Conservation (phyloP, 2,113 vertebrate genomes). For the Urocynchramus pylzowi region DNA sequence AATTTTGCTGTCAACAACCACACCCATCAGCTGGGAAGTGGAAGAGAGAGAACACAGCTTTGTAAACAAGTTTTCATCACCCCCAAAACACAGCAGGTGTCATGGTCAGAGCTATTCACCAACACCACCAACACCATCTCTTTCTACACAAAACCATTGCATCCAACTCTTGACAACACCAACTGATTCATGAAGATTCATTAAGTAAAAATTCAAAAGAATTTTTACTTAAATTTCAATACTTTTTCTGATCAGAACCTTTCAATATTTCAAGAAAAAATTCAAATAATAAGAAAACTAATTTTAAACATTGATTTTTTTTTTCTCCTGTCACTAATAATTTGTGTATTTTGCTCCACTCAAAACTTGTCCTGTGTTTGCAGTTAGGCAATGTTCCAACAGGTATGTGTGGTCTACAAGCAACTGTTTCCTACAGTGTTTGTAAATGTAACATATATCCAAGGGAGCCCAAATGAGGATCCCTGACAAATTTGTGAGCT, state of each 20-base stretch:
- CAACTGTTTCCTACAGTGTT: not conserved
- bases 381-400: not conserved
- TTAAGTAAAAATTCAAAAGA: too few species aligned
- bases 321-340: not conserved
- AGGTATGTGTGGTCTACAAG: not conserved
- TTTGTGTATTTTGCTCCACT: not conserved
- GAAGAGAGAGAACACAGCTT: not conserved
- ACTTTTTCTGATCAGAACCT: not conserved
- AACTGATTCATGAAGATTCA: fast-evolving
- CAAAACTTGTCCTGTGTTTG: not conserved
- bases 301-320: not conserved
- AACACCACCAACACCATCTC: too few species aligned
- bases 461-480: not conserved
- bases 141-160: not conserved
- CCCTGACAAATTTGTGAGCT: not conserved
- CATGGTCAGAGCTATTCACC: not conserved
- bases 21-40: not conserved
- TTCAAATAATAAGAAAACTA: not conserved
- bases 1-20: not conserved
- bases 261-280: not conserved
- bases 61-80: not conserved
- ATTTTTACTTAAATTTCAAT: not conserved
- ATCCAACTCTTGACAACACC: not conserved
- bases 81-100: not conserved
- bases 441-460: not conserved